Evolutionary conservation across 1,140 invertebrate genomes (phyloP), one percentile per base, ranked within the genome.

Genomic region (Druon quercuslanigerum): DNA sequence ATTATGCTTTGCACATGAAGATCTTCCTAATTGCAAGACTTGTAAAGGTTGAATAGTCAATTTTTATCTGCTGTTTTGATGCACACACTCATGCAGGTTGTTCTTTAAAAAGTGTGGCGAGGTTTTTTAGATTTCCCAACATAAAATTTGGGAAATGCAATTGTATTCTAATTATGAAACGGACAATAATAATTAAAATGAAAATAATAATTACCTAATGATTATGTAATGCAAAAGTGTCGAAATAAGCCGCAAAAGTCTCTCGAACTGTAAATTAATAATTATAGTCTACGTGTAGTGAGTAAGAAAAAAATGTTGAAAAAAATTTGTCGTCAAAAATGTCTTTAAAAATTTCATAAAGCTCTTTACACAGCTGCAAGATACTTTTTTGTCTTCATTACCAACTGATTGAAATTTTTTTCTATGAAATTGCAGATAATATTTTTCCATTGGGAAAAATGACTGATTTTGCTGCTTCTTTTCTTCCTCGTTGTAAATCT

Each of bases 111-210:
- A 54, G 17, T 54, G n/a, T 54, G n/a, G 19, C 52, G 0, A 3
- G 11, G 25, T 33, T 33, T 3, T 33, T 33, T 33, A 3, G 13
- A 25, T 19, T 60, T 16, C 40, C 4, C 12, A 66, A 66, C 46
- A 40, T 16, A 14, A 40, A 66, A n/a, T 40, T 40, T 5, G 54
- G n/a, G n/a, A 19, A 25, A 25, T 6, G 19, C 13, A 60, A 60
- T 60, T 46, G 9, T 46, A 46, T 46, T 11, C 40, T 11, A 25
- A 60, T 60, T 2, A 9, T 20, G 2, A 12, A 66, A 33, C 3
- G 46, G 60, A 66, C 60, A 66, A 66, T 66, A 66, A 66, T 66
- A 16, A 66, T 40, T 0, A 6, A 66, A 66, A 25, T 40, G 25
- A 8, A 33, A n/a, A 40, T 60, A 33, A 33, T 60, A 33, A 60